phyloP scores from a whole-genome alignment of 2,888 invertebrate species.

The Dorcus parallelipipedus region DNA sequence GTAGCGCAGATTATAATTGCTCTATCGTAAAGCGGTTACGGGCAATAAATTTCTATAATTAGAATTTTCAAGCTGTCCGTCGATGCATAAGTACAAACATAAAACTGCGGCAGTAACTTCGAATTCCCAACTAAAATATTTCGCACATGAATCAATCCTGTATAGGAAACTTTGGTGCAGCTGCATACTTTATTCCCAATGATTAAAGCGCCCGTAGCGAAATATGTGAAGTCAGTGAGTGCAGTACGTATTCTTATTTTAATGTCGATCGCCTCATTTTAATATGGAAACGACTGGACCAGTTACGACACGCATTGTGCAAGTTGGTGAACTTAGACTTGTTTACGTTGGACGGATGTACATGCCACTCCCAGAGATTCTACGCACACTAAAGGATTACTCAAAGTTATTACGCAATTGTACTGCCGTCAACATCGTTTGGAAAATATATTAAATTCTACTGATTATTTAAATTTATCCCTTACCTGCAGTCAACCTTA shows the following conservation, averaged over 20 bases:
- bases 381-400: conserved; percentile 29
- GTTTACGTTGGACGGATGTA: conserved; percentile 18
- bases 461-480: conserved; percentile 21
- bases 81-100: too few relatives aligned
- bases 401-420: conserved; percentile 31
- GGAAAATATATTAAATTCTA: conserved; percentile 21
- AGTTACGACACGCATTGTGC: neutral
- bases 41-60: too few relatives aligned
- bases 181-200: conserved; percentile 18
- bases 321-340: conserved; percentile 2
- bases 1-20: too few relatives aligned
- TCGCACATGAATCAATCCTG: too few relatives aligned
- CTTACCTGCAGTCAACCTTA: neutral
- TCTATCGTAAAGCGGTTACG: too few relatives aligned
- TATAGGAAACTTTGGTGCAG: conserved; percentile 18
- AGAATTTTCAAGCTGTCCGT: too few relatives aligned
- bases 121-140: too few relatives aligned
- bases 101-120: too few relatives aligned
- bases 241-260: conserved; percentile 26
- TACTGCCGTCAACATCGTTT: conserved; percentile 27
- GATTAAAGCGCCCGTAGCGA: conserved; percentile 21
- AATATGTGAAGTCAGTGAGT: conserved; percentile 27
- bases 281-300: conserved; percentile 18
- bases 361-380: conserved; percentile 28
- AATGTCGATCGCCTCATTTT: conserved; percentile 27